These are phyloP conservation scores for Crossoptilon crossoptilon DNA, from an alignment of 2,797 vertebrate genomes.

Conservation along the genomic window DNA sequence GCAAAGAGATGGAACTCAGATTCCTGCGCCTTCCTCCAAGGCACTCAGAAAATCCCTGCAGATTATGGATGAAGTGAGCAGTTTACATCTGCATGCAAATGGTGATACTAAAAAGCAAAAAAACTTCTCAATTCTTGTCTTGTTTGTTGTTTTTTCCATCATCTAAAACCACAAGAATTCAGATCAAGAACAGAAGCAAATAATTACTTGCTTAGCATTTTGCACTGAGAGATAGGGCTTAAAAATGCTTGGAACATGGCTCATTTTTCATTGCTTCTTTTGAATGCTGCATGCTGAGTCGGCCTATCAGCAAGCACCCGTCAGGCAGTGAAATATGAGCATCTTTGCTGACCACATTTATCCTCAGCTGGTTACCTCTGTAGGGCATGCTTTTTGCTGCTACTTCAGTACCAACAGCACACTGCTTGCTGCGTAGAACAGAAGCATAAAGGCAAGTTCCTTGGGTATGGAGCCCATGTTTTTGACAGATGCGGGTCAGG, in stretches of 20 bases:
- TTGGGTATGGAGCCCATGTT: not conserved
- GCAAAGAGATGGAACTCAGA: conserved; percentile 5
- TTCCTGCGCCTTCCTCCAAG: not conserved
- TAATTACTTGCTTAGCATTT: not conserved
- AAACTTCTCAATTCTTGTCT: not conserved
- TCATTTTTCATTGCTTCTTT: not conserved
- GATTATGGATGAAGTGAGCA: not conserved
- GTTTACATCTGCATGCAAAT: not conserved
- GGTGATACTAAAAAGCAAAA: not conserved
- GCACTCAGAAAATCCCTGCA: not conserved
- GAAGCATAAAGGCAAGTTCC: not conserved
- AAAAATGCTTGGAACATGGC: not conserved
- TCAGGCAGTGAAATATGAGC: not conserved
- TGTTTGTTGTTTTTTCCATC: not conserved
- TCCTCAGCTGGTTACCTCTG: conserved; percentile 9
- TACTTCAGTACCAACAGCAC: not conserved
- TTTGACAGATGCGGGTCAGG: not conserved
- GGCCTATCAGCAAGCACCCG: not conserved
- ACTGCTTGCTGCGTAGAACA: not conserved
- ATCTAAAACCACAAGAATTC: conserved; percentile 3
- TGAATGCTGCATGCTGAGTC: not conserved
- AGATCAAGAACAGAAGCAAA: conserved; percentile 4
- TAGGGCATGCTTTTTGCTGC: not conserved
- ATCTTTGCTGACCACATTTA: not conserved
- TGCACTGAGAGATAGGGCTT: not conserved